Base-by-base conservation (phyloP, 2,888 invertebrate species). In the Psylliodes chrysocephalus region DNA sequence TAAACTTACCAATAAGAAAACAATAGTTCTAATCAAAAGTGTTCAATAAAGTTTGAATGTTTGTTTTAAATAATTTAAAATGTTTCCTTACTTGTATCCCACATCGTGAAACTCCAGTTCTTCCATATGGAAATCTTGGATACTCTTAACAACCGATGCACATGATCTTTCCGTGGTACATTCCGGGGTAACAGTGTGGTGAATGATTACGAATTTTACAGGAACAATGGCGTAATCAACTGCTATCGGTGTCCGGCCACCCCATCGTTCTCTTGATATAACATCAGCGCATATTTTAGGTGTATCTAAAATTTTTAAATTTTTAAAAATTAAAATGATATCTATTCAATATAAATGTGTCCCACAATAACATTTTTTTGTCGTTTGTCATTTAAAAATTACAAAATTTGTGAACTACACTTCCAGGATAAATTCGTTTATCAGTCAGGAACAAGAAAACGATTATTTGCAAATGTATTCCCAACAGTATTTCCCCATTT, bases 251-350 rank as follows among this genome's bases (percentile, higher is more conserved):
- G 75, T 75, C 49, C 83, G 77, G 0, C 84, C 89, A n/a, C 85
- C 87, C 91, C 91, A 91, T 53, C 86, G 81, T 0, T 80, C 78
- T 72, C 86, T 86, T 1, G 83, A 78, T 12, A 90, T 82, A 7
- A 90, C 85, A 15, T 80, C 79, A 6, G 88, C 86, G 71, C 88
- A 88, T 15, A 70, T 57, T 12, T 33, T 38, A 6, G 75, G 75
- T 61, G 66, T 67, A 63, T 70, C 74, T 74, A 47, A 42, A 67
- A 60, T 12, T 6, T 35, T 10, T 12, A n/a, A 5, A 8, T 35
- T 35, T 35, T 35, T 4, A 22, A 22, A 22, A 4, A 22, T 22
- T 22, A 22, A 22, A 22, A 6, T n/a, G n/a, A n/a, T n/a, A n/a
- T n/a, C n/a, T n/a, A n/a, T n/a, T n/a, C n/a, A n/a, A n/a, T n/a